Percentiles rank a stretch among this genome's conserved stretches.
These are phyloP conservation scores for Arenaria interpres DNA, from an alignment of 2,113 vertebrate genomes.

Conservation along the genomic window DNA sequence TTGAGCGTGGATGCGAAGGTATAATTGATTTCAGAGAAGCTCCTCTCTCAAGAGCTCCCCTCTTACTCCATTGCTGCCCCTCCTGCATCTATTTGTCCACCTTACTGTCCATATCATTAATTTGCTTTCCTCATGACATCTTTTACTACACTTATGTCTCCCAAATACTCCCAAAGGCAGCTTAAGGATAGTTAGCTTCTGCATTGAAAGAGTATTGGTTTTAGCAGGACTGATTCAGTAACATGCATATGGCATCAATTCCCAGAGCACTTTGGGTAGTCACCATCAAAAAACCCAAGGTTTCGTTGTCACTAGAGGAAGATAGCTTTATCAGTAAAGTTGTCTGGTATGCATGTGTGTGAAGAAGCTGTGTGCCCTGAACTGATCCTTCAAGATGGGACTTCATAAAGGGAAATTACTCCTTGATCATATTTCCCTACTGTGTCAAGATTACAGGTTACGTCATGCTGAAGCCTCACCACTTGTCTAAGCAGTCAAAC, in stretches of 20 bases:
- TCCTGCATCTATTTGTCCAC: conserved; percentile 6
- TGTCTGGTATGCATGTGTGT: background rate
- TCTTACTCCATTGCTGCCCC: background rate
- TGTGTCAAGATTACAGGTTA: background rate
- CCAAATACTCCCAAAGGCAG: background rate
- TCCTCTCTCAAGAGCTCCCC: conserved; percentile 63
- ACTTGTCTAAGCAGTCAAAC: background rate
- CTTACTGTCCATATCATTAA: background rate
- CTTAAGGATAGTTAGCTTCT: background rate
- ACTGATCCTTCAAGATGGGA: background rate
- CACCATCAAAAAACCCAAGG: background rate
- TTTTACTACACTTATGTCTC: background rate
- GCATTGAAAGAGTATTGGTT: background rate
- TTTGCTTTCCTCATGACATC: conserved; percentile 63
- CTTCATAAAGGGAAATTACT: background rate
- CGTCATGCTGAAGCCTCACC: background rate
- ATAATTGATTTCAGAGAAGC: conserved; percentile 69
- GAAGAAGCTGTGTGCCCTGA: background rate
- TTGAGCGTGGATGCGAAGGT: conserved; percentile 99
- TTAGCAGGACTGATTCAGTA: background rate
- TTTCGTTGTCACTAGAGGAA: background rate
- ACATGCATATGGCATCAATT: background rate
- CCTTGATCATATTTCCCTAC: background rate
- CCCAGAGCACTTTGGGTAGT: background rate
- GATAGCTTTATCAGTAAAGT: background rate